Conservation (phyloP, 37 sponge, comb jelly and placozoan species). For the Cliona cf. orientalis region DNA sequence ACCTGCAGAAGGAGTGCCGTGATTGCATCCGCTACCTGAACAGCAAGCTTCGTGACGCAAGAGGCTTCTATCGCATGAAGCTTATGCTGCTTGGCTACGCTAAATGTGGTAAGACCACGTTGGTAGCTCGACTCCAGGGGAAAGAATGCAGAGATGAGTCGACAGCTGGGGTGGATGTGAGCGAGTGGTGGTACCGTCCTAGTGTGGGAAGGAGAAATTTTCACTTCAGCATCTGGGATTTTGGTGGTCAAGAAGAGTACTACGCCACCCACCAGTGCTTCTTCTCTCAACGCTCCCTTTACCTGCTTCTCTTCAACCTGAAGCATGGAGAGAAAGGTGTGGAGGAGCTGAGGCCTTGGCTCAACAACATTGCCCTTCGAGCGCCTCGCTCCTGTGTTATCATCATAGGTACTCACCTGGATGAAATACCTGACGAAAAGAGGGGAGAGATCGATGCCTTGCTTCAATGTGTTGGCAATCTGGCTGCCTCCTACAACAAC, state of each 20-base stretch:
- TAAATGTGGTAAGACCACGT: conserved; percentile 87
- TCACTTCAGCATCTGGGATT: conserved; percentile 94
- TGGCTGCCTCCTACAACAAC: conserved; percentile 35
- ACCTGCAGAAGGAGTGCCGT: conserved; percentile 47
- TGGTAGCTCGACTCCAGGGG: conserved; percentile 87
- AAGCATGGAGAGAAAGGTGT: conserved; percentile 77
- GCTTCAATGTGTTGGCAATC: conserved; percentile 41
- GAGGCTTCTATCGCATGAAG: conserved; percentile 91
- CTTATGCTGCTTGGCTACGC: conserved; percentile 91
- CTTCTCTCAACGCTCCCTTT: conserved; percentile 89
- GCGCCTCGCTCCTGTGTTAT: conserved; percentile 84
- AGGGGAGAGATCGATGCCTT: conserved; percentile 40
- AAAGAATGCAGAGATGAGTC: conserved; percentile 81
- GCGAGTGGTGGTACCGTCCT: conserved; percentile 78
- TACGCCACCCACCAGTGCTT: conserved; percentile 99
- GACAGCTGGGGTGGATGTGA: conserved; percentile 94
- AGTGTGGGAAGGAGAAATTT: conserved; percentile 48
- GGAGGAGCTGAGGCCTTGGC: conserved; percentile 89
- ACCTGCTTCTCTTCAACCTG: conserved; percentile 85
- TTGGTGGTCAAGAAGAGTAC: conserved; percentile 96
- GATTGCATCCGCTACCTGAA: conserved; percentile 84
- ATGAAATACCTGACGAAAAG: conserved; percentile 70
- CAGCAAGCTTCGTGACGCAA: conserved; percentile 77
- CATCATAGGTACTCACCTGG: conserved; percentile 88
- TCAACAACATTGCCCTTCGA: conserved; percentile 87